phyloP scores from a whole-genome alignment of 2,888 invertebrate species.

The Epinotia demarniana region DNA sequence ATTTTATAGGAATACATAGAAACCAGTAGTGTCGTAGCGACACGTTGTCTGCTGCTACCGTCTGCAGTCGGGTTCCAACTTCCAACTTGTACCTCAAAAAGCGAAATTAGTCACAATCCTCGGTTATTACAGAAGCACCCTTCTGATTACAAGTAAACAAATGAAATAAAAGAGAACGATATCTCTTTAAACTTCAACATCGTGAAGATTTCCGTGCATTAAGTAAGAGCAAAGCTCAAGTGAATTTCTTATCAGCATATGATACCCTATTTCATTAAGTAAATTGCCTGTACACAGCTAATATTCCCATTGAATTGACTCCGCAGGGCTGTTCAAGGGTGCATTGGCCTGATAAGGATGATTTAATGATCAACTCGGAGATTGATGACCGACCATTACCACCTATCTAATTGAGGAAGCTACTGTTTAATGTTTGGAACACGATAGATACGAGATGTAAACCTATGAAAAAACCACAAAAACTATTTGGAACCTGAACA shows the following conservation, averaged over 20 bases:
- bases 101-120: too few species aligned
- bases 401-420: constrained; percentile 42
- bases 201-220: not conserved
- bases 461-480: too few species aligned
- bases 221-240: not conserved
- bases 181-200: not conserved
- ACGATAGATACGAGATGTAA: not conserved
- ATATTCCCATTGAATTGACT: not conserved
- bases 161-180: too few species aligned
- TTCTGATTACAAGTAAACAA: too few species aligned
- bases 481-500: too few species aligned
- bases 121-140: too few species aligned
- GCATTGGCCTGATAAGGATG: constrained; percentile 35
- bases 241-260: not conserved
- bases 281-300: constrained; percentile 18
- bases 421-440: constrained; percentile 10
- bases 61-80: too few species aligned
- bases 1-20: too few species aligned
- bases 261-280: constrained; percentile 21
- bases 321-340: constrained; percentile 2
- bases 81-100: too few species aligned
- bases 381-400: constrained; percentile 17
- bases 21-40: too few species aligned
- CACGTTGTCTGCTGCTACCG: too few species aligned
- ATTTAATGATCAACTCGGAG: constrained; percentile 24